A percentile compares a stretch with the other conserved stretches of the same genome.
Evolutionary conservation across 2,113 vertebrate genomes (phyloP).

Genomic region (Sebastes fasciatus): DNA sequence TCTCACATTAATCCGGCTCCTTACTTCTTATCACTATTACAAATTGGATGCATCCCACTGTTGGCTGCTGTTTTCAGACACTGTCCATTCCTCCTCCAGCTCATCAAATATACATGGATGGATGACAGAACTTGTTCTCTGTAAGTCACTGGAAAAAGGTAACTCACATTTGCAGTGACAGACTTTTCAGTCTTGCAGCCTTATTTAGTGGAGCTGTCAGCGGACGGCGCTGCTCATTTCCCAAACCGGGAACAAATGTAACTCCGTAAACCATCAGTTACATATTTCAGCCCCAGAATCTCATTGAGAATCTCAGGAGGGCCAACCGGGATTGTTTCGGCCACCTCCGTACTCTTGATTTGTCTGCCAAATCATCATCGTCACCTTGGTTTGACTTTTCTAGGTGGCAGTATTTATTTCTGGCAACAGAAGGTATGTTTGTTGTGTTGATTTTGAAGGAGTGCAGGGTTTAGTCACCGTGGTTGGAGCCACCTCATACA

Average conservation of each 20-base stretch:
- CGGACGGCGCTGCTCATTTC: conserved; percentile 24
- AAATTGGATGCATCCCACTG: conserved; percentile 41
- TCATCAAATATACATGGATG: conserved; percentile 49
- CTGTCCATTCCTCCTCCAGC: conserved; percentile 30
- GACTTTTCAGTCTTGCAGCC: conserved; percentile 28
- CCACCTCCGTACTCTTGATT: conserved; percentile 1
- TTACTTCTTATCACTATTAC: conserved; percentile 24
- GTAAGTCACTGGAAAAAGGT: conserved; percentile 25
- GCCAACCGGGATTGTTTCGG: conserved; percentile 10
- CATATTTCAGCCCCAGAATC: conserved; percentile 19
- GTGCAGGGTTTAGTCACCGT: conserved; percentile 32
- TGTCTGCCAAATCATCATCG: conserved; percentile 27
- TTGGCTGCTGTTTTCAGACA: conserved; percentile 24
- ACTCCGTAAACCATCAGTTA: conserved; percentile 21
- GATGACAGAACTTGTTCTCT: conserved; percentile 40
- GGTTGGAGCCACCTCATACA: conserved; percentile 45
- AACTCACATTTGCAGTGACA: conserved; percentile 36
- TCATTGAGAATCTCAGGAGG: conserved; percentile 6
- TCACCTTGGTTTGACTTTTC: conserved; percentile 15
- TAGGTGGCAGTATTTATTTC: conserved; percentile 33
- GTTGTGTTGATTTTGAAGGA: conserved; percentile 10
- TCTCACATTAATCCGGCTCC: conserved; percentile 32
- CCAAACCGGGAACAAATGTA: conserved; percentile 49
- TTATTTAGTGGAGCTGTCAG: conserved; percentile 51
- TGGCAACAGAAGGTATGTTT: conserved; percentile 14